phyloP scores from a whole-genome alignment of 2,113 vertebrate species.

The Abramis brama region DNA sequence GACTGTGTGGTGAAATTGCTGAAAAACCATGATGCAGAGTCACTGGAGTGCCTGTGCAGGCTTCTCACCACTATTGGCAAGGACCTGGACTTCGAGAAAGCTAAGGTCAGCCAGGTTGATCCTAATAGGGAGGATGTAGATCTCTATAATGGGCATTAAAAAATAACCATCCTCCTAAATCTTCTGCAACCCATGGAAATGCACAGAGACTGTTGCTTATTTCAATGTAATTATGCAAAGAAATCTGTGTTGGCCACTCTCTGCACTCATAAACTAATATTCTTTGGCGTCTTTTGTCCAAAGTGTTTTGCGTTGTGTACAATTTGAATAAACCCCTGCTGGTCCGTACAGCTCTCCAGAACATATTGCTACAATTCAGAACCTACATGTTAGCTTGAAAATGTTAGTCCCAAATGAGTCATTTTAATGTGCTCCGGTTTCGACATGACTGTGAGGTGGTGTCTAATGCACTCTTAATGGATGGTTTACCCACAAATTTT shows the following conservation, averaged over 20 bases:
- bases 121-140: neutral
- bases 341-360: neutral
- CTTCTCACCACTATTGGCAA: slow-evolving; percentile 97
- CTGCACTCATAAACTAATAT: neutral
- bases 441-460: neutral
- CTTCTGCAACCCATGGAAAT: neutral
- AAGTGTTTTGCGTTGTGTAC: neutral
- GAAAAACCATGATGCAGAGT: slow-evolving; percentile 95
- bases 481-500: neutral
- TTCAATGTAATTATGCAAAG: neutral
- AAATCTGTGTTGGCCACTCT: neutral
- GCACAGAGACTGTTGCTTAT: neutral
- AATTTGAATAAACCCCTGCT: neutral
- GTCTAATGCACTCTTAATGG: neutral
- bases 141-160: neutral
- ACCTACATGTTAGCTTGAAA: neutral
- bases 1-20: slow-evolving; percentile 97
- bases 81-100: slow-evolving; percentile 97
- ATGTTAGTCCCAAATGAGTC: neutral
- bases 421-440: slow-evolving; percentile 17
- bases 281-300: neutral
- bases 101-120: slow-evolving; percentile 82
- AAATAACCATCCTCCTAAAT: neutral
- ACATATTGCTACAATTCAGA: slow-evolving; percentile 14
- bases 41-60: slow-evolving; percentile 93